phyloP scores from a whole-genome alignment of 2,888 invertebrate species.

The Pedicia rivosa region DNA sequence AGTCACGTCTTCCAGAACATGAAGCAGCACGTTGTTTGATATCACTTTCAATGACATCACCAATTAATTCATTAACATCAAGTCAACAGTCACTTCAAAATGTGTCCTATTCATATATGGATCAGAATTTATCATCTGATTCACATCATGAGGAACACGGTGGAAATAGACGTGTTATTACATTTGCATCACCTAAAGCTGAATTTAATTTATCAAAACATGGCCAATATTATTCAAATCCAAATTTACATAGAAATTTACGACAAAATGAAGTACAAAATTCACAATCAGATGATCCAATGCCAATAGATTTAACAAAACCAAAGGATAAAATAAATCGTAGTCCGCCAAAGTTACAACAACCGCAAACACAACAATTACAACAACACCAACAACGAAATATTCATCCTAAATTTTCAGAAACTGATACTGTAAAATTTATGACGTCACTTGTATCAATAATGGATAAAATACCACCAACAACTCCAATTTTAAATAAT shows the following conservation, averaged over 20 bases:
- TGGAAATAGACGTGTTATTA: too few relatives aligned
- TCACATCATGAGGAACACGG: too few relatives aligned
- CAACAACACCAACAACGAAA: background rate
- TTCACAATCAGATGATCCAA: conserved; percentile 3
- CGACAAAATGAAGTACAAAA: background rate
- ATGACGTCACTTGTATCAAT: conserved; percentile 28
- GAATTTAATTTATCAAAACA: conserved; percentile 30
- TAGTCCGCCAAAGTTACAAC: conserved; percentile 5
- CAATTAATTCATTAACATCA: conserved; percentile 17
- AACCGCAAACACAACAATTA: conserved; percentile 4
- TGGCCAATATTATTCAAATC: conserved; percentile 31
- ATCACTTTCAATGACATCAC: conserved; percentile 45
- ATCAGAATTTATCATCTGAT: too few relatives aligned
- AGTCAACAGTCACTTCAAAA: too few relatives aligned
- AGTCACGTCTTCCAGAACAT: conserved; percentile 59
- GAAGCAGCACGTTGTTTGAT: conserved; percentile 73
- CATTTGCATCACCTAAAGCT: conserved; percentile 23
- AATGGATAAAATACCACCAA: conserved; percentile 20
- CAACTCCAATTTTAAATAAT: background rate
- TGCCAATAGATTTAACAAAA: conserved; percentile 29
- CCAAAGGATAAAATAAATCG: conserved; percentile 16
- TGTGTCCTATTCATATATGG: too few relatives aligned
- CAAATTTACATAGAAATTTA: background rate
- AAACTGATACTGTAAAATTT: conserved; percentile 24
- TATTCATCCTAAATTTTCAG: background rate